phyloP scores from a whole-genome alignment of 2,888 invertebrate genomes.

The Pandemis heparana region DNA sequence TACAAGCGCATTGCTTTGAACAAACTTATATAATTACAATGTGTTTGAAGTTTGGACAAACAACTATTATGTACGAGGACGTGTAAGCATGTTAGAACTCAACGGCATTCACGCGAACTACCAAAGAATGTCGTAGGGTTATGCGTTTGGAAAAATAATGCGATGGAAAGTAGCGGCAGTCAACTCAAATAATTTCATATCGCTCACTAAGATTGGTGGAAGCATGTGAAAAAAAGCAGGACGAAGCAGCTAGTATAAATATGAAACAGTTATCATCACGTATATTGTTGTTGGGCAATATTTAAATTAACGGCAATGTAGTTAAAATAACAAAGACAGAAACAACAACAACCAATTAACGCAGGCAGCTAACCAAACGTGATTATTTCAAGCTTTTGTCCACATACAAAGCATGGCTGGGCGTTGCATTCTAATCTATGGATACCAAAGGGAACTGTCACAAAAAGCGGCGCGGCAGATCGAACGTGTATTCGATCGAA shows the following conservation, averaged over 20 bases:
- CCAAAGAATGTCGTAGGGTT: background rate
- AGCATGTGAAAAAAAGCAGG: too few species aligned
- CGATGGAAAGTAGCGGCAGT: background rate
- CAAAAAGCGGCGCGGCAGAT: background rate
- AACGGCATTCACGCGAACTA: background rate
- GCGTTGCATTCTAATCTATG: background rate
- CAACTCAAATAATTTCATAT: too few species aligned
- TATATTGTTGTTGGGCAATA: background rate
- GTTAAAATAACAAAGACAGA: background rate
- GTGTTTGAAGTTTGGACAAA: background rate
- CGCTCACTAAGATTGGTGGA: too few species aligned
- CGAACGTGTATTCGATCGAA: background rate
- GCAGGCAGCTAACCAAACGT: background rate
- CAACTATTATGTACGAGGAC: background rate
- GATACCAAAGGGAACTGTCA: background rate
- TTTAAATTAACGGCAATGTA: background rate
- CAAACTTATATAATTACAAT: slow-evolving; percentile 14
- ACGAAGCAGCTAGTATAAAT: too few species aligned
- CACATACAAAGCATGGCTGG: background rate
- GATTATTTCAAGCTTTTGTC: background rate
- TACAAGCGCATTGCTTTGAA: slow-evolving; percentile 21
- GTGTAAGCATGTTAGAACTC: background rate
- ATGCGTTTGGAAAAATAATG: background rate
- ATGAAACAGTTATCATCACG: too few species aligned
- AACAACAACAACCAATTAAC: background rate